A percentile compares a stretch with the other conserved stretches of the same genome.
These are phyloP conservation scores for Muscicapa adusta DNA, from an alignment of 2,113 vertebrate species.

Conservation along the genomic window DNA sequence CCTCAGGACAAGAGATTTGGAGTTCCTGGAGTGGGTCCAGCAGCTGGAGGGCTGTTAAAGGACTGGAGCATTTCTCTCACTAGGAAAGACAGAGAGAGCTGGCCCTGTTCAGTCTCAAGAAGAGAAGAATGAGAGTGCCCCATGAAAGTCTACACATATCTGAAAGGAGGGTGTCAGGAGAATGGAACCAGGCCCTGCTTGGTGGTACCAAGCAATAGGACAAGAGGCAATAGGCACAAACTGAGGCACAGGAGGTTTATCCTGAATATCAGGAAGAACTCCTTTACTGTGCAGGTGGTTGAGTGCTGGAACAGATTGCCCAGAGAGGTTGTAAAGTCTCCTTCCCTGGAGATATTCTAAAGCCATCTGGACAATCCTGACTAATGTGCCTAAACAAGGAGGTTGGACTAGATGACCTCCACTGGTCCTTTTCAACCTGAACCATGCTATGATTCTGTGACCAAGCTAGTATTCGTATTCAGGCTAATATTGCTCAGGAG, in stretches of 20 bases:
- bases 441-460: not conserved
- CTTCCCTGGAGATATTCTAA: not conserved
- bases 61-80: not conserved
- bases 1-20: fast-evolving
- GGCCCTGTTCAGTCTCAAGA: not conserved
- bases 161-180: no score
- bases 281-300: not conserved
- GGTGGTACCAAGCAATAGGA: not conserved
- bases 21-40: not conserved
- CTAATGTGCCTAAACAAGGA: not conserved
- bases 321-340: not conserved
- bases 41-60: not conserved
- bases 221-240: not conserved
- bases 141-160: not conserved
- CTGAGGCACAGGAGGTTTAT: not conserved
- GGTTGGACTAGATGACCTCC: not conserved
- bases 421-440: not conserved
- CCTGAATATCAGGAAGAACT: not conserved
- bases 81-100: not conserved
- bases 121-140: not conserved
- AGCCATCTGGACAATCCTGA: not conserved
- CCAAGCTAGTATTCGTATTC: not conserved
- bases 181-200: not conserved
- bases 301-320: not conserved
- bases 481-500: not conserved